Evolutionary conservation across 2,113 vertebrate species (phyloP).

Genomic region (Spilogale gracilis): DNA sequence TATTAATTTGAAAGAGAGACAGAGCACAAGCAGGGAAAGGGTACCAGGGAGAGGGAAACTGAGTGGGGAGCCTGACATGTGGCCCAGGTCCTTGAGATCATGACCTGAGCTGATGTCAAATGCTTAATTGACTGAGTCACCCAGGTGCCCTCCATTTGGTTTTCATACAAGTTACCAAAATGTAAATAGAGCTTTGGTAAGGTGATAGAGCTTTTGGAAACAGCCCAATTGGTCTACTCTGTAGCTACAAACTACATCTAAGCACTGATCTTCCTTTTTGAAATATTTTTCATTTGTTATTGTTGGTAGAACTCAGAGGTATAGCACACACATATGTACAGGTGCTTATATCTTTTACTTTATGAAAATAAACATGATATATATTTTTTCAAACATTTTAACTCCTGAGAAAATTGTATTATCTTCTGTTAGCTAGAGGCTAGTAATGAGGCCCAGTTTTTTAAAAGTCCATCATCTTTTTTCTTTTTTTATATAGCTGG

Average conservation of each 20-base stretch:
- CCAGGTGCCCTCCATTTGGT: neutral
- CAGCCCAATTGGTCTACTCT: neutral
- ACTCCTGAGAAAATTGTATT: neutral
- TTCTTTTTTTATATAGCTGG: too few relatives aligned
- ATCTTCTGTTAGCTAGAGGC: neutral
- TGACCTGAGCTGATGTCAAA: neutral
- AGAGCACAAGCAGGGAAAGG: neutral
- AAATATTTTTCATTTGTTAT: slow-evolving; percentile 27
- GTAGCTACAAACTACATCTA: neutral
- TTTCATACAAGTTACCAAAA: neutral
- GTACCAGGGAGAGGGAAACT: neutral
- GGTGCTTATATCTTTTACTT: neutral
- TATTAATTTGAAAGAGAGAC: neutral
- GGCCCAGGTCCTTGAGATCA: neutral
- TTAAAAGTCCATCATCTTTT: neutral
- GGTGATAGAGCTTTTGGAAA: slow-evolving; percentile 3
- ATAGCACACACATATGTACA: neutral
- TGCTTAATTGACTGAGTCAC: neutral
- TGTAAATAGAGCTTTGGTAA: neutral
- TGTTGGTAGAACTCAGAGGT: neutral
- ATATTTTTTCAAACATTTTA: slow-evolving; percentile 28
- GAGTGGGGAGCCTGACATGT: neutral
- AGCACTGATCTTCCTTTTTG: neutral
- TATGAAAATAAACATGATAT: neutral
- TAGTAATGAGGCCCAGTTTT: neutral